Evolutionary conservation across 2,797 vertebrate species (phyloP), one percentile per base, ranked within the genome.

Genomic region (Hafferia zeledoni): DNA sequence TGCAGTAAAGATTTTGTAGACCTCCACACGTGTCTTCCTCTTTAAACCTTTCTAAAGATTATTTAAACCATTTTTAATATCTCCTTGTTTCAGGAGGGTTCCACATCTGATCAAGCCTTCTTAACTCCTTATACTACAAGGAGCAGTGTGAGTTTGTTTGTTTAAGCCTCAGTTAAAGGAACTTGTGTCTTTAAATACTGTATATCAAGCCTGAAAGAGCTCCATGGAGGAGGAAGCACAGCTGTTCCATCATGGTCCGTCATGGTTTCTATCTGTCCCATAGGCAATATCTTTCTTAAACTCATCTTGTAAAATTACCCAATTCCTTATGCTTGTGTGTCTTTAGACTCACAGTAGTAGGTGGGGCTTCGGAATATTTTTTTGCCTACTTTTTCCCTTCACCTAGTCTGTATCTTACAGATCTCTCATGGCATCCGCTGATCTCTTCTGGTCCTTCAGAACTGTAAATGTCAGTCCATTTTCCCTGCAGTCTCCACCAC

Each of bases 101-200:
- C 68, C 53, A n/a, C n/a, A 53, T 94, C 55, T 95, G 44, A 95
- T 94, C 84, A 78, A 55, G 77, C 91, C 52, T 57, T 88, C 55
- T 70, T 91, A 93, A 95, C 86, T 61, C 70, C 63, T 60, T 93
- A 57, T 83, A 43, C 57, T 61, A 78, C 60, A 93, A 68, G 61
- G 53, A 91, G 39, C 37, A 87, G 47, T 85, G 85, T 81, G 65
- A 65, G 52, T 80, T 84, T 94, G 90, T 86, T 97, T 93, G 72
- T 91, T 93, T 96, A 96, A 97, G 46, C 57, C 71, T 94, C 90
- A 52, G 67, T 95, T 97, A 89, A 89, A 88, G 93, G 52, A 92
- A 94, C 83, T 90, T 94, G 33, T 94, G 24, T 94, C 92, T 96
- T 95, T 96, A 96, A 96, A 91, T 93, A 95, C 13, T 0, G 13